These are phyloP conservation scores for Zaprionus kolodkinae DNA, from an alignment of 1,140 invertebrate species.

Conservation along the genomic window DNA sequence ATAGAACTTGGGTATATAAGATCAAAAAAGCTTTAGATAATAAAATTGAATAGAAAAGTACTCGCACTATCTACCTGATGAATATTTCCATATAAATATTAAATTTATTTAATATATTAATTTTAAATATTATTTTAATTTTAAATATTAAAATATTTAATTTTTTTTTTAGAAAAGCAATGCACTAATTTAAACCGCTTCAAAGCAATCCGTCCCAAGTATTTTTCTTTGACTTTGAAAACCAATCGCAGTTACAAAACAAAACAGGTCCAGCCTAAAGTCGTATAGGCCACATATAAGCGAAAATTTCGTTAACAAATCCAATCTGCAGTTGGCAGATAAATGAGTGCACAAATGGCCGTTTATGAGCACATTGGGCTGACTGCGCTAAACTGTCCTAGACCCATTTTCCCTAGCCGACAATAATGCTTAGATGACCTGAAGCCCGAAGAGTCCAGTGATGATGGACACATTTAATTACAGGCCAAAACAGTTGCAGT, in stretches of 20 bases:
- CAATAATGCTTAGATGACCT: slow-evolving; percentile 3
- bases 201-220: neutral
- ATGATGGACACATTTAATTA: slow-evolving; percentile 71
- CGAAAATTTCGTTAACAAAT: slow-evolving; percentile 52
- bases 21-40: too few relatives aligned
- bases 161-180: too few relatives aligned
- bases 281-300: slow-evolving; percentile 26
- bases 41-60: too few relatives aligned
- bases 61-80: too few relatives aligned
- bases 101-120: too few relatives aligned
- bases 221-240: neutral
- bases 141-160: too few relatives aligned
- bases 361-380: slow-evolving; percentile 25
- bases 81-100: too few relatives aligned
- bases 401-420: neutral
- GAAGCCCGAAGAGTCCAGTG: neutral
- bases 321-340: slow-evolving; percentile 34
- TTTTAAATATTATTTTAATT: too few relatives aligned
- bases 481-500: slow-evolving; percentile 59
- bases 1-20: neutral
- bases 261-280: slow-evolving; percentile 37
- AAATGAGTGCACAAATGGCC: slow-evolving; percentile 41
- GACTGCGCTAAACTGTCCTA: neutral
- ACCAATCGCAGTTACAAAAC: neutral
- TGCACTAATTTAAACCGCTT: too few relatives aligned